Percentiles rank a stretch among this genome's conserved stretches.
Conservation (phyloP, 2,797 vertebrate species). For the Syncerus caffer region DNA sequence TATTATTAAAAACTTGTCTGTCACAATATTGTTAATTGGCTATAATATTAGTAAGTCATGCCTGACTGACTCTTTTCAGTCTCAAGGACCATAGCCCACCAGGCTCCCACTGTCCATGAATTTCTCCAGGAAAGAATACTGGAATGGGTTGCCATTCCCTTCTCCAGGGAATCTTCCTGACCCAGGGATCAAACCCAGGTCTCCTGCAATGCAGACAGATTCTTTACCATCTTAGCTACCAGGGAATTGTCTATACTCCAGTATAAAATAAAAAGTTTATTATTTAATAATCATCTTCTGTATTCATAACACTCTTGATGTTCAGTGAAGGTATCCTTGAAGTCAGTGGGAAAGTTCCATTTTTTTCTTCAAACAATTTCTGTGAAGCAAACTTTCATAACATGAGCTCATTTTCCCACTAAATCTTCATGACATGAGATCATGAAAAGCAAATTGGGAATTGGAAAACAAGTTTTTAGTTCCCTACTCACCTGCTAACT, state of each 20-base stretch:
- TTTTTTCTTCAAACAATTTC: not conserved
- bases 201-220: not conserved
- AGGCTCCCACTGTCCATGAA: not conserved
- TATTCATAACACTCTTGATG: not conserved
- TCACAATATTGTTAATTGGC: not conserved
- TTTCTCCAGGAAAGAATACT: not conserved
- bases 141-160: not conserved
- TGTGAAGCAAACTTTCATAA: not conserved
- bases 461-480: not conserved
- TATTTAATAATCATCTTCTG: not conserved
- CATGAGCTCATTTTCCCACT: not conserved
- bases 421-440: not conserved
- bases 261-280: not conserved
- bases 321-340: not conserved
- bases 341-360: not conserved
- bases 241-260: not conserved
- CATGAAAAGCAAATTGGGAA: not conserved
- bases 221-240: not conserved
- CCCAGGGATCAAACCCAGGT: not conserved
- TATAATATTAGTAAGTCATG: not conserved
- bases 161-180: not conserved
- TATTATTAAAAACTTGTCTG: not conserved
- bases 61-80: not conserved
- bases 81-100: not conserved
- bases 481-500: not conserved